These are phyloP conservation scores for Anthonomus grandis DNA, from an alignment of 1,140 invertebrate species.

Conservation along the genomic window DNA sequence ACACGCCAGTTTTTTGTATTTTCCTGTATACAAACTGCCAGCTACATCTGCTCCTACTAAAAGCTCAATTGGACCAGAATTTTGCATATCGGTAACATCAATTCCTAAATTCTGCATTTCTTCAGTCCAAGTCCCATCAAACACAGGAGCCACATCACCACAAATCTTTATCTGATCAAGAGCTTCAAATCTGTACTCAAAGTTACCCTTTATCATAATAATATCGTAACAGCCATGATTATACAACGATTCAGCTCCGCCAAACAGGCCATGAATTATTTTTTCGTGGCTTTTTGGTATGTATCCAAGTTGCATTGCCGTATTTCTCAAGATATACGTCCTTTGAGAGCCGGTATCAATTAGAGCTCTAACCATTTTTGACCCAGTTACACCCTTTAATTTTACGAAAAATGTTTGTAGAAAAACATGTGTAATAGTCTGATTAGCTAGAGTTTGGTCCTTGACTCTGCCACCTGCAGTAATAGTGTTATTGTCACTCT, in stretches of 20 bases:
- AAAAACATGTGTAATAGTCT: not conserved
- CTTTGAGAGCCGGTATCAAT: not conserved
- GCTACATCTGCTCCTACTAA: constrained; percentile 41
- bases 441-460: too few relatives aligned
- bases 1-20: constrained; percentile 26
- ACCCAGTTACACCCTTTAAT: not conserved
- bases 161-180: constrained; percentile 19
- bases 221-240: constrained; percentile 7
- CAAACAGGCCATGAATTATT: constrained; percentile 9
- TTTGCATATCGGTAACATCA: constrained; percentile 8
- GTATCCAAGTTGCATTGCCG: constrained; percentile 1
- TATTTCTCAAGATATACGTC: constrained; percentile 5
- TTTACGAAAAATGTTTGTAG: not conserved
- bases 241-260: not conserved
- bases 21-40: constrained; percentile 37
- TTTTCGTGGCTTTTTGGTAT: not conserved
- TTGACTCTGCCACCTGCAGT: too few relatives aligned
- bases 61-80: constrained; percentile 23
- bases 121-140: constrained; percentile 8
- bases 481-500: not conserved
- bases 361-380: not conserved
- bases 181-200: constrained; percentile 12
- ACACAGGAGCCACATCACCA: not conserved
- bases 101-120: constrained; percentile 12
- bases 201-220: not conserved